Percentiles rank a stretch among this genome's conserved stretches.
phyloP scores from a whole-genome alignment of 2,797 vertebrate genomes.

The Crocodylus rhombifer region DNA sequence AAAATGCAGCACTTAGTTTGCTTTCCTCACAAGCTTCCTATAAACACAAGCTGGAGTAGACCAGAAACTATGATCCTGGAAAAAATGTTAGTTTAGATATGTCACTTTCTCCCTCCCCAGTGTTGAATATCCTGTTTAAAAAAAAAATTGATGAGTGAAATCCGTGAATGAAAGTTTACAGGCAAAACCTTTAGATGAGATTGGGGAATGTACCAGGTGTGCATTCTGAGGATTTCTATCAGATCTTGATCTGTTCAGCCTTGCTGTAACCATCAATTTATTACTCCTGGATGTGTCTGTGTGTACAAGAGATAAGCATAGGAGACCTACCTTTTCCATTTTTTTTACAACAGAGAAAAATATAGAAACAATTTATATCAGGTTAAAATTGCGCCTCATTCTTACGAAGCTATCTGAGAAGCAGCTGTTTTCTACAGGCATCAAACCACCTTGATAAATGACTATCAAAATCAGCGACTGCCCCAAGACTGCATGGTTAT shows the following conservation, averaged over 20 bases:
- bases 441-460: not conserved
- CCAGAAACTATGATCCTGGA: rapidly evolving
- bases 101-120: not conserved
- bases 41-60: rapidly evolving
- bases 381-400: slow-evolving; percentile 45
- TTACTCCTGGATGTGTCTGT: slow-evolving; percentile 41
- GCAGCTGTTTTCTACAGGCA: not conserved
- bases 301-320: slow-evolving; percentile 68
- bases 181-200: slow-evolving; percentile 5
- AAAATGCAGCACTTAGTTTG: not conserved
- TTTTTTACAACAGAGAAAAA: slow-evolving; percentile 22
- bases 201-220: not conserved
- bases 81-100: rapidly evolving
- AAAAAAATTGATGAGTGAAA: slow-evolving; percentile 5
- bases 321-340: slow-evolving; percentile 46
- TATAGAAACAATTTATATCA: slow-evolving; percentile 2
- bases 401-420: not conserved
- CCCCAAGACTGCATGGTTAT: not conserved
- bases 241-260: slow-evolving; percentile 2
- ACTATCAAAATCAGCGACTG: not conserved
- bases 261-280: slow-evolving; percentile 16
- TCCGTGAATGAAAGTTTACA: not conserved
- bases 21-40: not conserved
- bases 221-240: slow-evolving; percentile 12
- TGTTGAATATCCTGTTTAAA: not conserved